These are phyloP conservation scores for Diplazon laetatorius DNA, from an alignment of 2,888 invertebrate genomes.

Conservation along the genomic window DNA sequence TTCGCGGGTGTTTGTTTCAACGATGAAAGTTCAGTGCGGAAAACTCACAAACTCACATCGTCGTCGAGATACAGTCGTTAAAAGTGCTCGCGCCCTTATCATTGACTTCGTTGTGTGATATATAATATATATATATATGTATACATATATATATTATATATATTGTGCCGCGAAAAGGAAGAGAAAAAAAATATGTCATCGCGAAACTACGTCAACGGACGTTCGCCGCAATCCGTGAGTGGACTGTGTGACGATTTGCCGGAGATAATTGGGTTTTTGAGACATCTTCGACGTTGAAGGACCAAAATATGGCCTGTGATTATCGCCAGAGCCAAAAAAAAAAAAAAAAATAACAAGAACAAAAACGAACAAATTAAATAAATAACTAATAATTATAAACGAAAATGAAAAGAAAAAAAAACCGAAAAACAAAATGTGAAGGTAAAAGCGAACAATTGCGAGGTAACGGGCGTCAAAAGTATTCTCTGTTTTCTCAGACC, in stretches of 20 bases:
- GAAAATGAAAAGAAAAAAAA: conserved; percentile 28
- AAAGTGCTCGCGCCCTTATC: conserved; percentile 26
- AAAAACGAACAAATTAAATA: conserved; percentile 4
- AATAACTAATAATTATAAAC: neutral
- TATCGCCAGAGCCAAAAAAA: conserved; percentile 27
- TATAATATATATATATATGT: neutral
- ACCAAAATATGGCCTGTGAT: conserved; percentile 49
- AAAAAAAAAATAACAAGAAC: neutral
- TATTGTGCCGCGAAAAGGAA: too few relatives aligned
- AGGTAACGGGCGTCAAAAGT: conserved; percentile 62
- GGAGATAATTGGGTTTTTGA: conserved; percentile 33
- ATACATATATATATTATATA: conserved; percentile 13
- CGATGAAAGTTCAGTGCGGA: conserved; percentile 48
- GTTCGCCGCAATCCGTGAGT: conserved; percentile 27
- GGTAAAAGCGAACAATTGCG: conserved; percentile 47
- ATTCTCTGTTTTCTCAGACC: conserved; percentile 76
- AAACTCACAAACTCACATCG: conserved; percentile 50
- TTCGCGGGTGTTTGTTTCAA: conserved; percentile 55
- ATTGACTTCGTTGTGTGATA: conserved; percentile 25
- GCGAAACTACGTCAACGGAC: conserved; percentile 8
- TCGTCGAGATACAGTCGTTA: conserved; percentile 39
- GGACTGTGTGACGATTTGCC: neutral
- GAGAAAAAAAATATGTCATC: conserved; percentile 6
- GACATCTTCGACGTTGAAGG: conserved; percentile 38
- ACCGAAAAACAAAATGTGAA: conserved; percentile 17